Evolutionary conservation across 2,797 vertebrate species (phyloP).

Genomic region (Notoglanidium macrostoma): DNA sequence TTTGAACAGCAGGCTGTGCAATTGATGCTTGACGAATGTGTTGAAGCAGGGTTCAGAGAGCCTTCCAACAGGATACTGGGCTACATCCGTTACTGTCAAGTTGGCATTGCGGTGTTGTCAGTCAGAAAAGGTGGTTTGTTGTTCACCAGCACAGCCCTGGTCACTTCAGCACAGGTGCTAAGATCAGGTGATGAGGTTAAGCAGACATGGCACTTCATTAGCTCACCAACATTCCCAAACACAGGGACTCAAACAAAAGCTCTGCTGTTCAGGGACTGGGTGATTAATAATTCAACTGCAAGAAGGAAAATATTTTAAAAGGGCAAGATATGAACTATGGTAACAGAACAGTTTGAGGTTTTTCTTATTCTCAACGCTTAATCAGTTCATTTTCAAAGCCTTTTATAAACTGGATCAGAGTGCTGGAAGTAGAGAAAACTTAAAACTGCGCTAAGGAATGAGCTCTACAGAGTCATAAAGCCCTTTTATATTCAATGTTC

Average conservation of each 20-base stretch:
- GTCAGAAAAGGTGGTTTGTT: conserved; percentile 57
- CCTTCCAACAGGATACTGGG: conserved; percentile 61
- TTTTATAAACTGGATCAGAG: conserved; percentile 11
- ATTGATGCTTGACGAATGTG: conserved; percentile 35
- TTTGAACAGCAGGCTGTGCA: conserved; percentile 24
- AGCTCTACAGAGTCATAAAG: background rate
- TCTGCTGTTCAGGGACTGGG: background rate
- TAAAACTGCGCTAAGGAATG: background rate
- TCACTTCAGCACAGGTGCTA: conserved; percentile 58
- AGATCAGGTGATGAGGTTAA: conserved; percentile 69
- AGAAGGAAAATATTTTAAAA: background rate
- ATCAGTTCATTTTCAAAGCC: background rate
- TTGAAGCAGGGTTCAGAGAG: conserved; percentile 44
- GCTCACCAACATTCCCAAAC: conserved; percentile 66
- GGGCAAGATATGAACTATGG: background rate
- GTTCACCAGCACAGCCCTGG: conserved; percentile 24
- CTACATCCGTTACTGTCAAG: conserved; percentile 61
- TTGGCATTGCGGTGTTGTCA: conserved; percentile 66
- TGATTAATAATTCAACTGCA: conserved; percentile 11
- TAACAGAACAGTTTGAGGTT: background rate
- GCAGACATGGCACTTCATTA: conserved; percentile 69
- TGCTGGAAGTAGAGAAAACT: background rate
- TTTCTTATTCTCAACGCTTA: background rate
- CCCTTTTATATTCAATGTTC: background rate
- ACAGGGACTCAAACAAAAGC: conserved; percentile 16